These are phyloP conservation scores for Bubalus kerabau DNA, from an alignment of 2,113 vertebrate species.

Conservation along the genomic window DNA sequence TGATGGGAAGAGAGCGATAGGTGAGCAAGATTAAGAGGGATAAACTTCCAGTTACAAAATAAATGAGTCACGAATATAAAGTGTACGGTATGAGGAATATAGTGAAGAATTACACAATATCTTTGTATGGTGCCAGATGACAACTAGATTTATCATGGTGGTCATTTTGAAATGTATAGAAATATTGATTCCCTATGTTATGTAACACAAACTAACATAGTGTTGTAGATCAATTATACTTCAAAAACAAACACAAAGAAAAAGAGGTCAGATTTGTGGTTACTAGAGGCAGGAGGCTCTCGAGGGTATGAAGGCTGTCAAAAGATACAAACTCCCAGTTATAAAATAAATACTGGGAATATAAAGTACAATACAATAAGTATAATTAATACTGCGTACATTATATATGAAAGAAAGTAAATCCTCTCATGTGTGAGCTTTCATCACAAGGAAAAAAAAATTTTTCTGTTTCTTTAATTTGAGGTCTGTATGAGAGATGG, in stretches of 20 bases:
- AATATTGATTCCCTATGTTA: background rate
- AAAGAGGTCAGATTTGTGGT: background rate
- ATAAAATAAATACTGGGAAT: background rate
- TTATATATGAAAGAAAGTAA: background rate
- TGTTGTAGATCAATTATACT: background rate
- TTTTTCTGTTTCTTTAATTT: background rate
- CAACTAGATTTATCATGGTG: background rate
- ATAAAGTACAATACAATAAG: background rate
- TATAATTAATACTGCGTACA: background rate
- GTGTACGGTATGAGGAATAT: background rate
- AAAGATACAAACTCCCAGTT: background rate
- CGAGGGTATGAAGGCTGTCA: background rate
- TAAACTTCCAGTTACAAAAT: background rate
- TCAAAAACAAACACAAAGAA: background rate
- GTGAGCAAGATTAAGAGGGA: too few species aligned
- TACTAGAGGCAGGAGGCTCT: background rate
- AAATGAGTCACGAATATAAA: background rate
- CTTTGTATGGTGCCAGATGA: background rate
- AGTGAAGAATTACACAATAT: background rate
- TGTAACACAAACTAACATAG: background rate
- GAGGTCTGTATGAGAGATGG: background rate
- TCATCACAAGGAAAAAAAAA: background rate
- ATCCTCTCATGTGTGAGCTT: background rate
- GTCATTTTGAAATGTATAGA: background rate
- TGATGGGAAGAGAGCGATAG: background rate